Evolutionary conservation across 2,888 invertebrate species (phyloP), one percentile per base, ranked within the genome.

Genomic region (Pomacea canaliculata): DNA sequence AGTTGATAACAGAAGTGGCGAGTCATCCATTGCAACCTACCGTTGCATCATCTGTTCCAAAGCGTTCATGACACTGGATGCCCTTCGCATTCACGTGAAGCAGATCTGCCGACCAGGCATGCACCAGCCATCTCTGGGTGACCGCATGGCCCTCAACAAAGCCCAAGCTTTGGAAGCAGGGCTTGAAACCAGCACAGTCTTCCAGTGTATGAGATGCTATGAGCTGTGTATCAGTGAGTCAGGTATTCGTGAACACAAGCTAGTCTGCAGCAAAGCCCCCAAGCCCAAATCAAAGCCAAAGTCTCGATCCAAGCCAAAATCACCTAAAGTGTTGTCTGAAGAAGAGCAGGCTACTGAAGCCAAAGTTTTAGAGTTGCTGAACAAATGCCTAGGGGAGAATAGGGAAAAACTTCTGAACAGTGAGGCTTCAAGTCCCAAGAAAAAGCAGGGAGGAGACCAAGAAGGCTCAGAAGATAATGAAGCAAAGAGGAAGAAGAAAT

Each of bases 11-110:
- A 73, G 76, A 56, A 74, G 77, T 13, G 73, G 70, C 7, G 68
- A 77, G 62, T 59, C 75, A 66, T 78, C 66, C 27, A 77, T 80
- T 46, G 80, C 80, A 18, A 80, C 80, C 3, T 80, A 80, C 73
- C 73, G 80, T 8, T 85, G 85, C 78, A 79, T 79, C 18, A 83
- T 83, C 60, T 85, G 85, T 72, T 75, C 79, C 66, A 69, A 70
- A 49, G 79, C 77, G 27, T 83, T 83, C 77, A 75, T 77, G 65
- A 78, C 81, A 1, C 66, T 85, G 49, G 77, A 81, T 56, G 75
- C 77, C 18, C 71, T 84, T 27, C 79, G 81, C 62, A 76, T 79
- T 51, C 85, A 85, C 77, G 81, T 83, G 1, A 80, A 80, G 59
- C 77, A 76, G 59, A 79, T 81, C 48, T 84, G 84, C 67, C 78